Conservation (phyloP, 1,140 invertebrate species). For the Adelges cooleyi region DNA sequence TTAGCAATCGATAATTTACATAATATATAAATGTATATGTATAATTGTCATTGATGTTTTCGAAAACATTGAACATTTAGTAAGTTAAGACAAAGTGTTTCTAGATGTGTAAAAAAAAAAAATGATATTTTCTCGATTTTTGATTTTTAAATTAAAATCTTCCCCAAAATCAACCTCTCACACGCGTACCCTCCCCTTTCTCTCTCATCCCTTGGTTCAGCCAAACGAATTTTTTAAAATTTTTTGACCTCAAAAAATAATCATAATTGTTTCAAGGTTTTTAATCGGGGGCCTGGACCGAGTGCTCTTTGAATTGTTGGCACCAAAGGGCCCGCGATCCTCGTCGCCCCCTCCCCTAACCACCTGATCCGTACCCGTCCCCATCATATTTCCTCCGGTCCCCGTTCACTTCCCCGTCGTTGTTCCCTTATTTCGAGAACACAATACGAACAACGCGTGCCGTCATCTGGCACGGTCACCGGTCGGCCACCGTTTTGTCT, state of each 20-base stretch:
- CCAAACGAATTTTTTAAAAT: no score
- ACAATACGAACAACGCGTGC: no score
- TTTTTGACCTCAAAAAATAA: no score
- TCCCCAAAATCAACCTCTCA: no score
- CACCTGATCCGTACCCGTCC: background rate
- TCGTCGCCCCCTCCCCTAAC: background rate
- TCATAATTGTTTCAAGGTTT: no score
- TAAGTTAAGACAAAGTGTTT: conserved; percentile 25
- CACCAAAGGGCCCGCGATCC: conserved; percentile 23
- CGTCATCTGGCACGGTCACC: no score
- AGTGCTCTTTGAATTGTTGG: conserved; percentile 24
- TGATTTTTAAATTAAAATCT: no score
- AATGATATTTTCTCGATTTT: no score
- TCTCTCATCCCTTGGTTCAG: no score
- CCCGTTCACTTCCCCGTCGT: background rate
- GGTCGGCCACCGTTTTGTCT: no score
- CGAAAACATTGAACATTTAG: conserved; percentile 10
- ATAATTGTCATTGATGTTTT: conserved; percentile 16
- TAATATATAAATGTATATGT: conserved; percentile 11
- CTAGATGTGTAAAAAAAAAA: conserved; percentile 27
- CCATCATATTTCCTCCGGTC: background rate
- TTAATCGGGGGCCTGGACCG: conserved; percentile 20
- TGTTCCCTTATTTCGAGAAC: background rate
- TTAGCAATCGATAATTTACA: conserved; percentile 24
- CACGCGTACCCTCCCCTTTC: no score